phyloP scores from a whole-genome alignment of 2,888 invertebrate genomes.

The Drosophila picticornis region DNA sequence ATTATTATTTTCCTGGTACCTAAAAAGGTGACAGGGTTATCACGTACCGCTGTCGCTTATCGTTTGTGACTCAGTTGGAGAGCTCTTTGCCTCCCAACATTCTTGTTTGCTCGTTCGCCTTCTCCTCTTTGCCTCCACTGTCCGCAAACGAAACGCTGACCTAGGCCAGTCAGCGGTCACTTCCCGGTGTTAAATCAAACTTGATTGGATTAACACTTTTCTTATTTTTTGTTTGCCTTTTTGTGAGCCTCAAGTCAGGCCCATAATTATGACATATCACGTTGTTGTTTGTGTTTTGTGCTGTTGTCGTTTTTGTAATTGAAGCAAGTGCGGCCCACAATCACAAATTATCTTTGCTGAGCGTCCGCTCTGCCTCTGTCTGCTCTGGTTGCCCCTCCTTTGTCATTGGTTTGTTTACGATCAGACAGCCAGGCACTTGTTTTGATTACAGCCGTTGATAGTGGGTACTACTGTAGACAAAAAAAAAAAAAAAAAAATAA shows the following conservation, averaged over 20 bases:
- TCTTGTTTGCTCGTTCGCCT: background rate
- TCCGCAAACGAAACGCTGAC: conserved; percentile 37
- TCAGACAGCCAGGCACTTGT: conserved; percentile 68
- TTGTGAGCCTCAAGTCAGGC: conserved; percentile 16
- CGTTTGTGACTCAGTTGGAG: conserved; percentile 44
- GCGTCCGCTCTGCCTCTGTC: background rate
- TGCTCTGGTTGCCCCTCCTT: conserved; percentile 7
- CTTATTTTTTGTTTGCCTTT: background rate
- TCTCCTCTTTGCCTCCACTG: background rate
- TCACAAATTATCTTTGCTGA: conserved; percentile 43
- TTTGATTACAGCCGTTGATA: conserved; percentile 64
- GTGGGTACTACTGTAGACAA: conserved; percentile 2
- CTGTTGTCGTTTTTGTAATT: conserved; percentile 67
- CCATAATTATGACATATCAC: conserved; percentile 67
- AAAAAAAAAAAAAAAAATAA: conserved; percentile 14
- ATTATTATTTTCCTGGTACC: conserved; percentile 7
- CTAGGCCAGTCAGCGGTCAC: conserved; percentile 57
- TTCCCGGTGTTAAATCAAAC: conserved; percentile 64
- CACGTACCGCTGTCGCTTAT: conserved; percentile 21
- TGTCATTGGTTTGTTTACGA: conserved; percentile 41
- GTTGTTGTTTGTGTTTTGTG: conserved; percentile 13
- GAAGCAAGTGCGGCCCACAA: conserved; percentile 52
- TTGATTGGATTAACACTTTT: conserved; percentile 77
- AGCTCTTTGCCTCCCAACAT: background rate
- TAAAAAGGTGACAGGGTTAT: conserved; percentile 50